phyloP scores from a whole-genome alignment of 2,113 vertebrate species.

The Motacilla alba region DNA sequence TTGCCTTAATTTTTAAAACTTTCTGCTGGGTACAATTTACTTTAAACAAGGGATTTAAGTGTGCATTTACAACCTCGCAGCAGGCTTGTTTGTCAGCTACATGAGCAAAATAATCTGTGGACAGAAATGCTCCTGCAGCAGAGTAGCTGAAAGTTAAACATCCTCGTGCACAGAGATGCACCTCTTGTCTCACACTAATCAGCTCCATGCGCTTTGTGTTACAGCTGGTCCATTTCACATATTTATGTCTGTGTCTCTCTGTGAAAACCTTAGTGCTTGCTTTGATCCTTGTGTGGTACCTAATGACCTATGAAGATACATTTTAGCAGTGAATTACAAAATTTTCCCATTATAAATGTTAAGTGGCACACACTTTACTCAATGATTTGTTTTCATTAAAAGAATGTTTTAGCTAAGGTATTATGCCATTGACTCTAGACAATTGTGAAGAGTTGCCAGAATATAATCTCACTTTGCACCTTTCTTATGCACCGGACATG shows the following conservation, averaged over 20 bases:
- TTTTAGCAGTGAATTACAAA: neutral
- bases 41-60: neutral
- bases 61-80: neutral
- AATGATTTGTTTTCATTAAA: neutral
- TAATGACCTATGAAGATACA: neutral
- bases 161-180: neutral
- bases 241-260: neutral
- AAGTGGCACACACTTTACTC: neutral
- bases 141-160: neutral
- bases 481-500: neutral
- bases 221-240: neutral
- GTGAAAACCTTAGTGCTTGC: neutral
- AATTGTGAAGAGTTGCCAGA: neutral
- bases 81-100: neutral
- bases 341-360: neutral
- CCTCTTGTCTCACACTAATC: neutral
- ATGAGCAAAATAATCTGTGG: neutral
- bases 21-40: neutral
- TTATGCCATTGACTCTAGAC: neutral
- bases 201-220: neutral
- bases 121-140: neutral
- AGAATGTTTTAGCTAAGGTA: neutral
- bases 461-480: neutral
- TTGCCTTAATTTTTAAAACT: neutral
- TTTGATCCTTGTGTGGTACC: neutral